These are phyloP conservation scores for Spongilla lacustris DNA, from an alignment of 37 sponge, comb jelly and placozoan species.

Conservation along the genomic window DNA sequence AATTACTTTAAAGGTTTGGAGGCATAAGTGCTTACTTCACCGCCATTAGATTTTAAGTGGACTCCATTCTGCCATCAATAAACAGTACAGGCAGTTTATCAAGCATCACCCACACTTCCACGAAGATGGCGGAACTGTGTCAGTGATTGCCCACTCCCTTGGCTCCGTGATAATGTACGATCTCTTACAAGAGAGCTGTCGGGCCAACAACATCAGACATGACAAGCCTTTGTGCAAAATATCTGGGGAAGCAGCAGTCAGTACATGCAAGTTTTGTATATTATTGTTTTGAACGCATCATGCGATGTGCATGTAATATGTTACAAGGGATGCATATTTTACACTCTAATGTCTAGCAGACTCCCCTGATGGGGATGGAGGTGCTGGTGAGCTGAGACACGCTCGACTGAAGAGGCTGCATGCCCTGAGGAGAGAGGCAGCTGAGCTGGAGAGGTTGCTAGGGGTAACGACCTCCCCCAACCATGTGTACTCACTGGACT, in stretches of 20 bases:
- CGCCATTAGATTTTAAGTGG: constrained; percentile 62
- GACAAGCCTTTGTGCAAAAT: background rate
- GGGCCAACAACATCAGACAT: constrained; percentile 4
- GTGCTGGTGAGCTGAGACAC: background rate
- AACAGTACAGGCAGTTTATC: constrained; percentile 66
- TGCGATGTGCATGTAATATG: too few species aligned
- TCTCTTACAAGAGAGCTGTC: constrained; percentile 53
- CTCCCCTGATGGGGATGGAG: background rate
- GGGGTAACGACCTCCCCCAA: background rate
- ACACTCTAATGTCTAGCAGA: background rate
- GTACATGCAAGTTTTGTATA: background rate
- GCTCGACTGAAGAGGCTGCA: constrained; percentile 14
- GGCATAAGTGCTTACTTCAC: background rate
- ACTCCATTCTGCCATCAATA: constrained; percentile 53
- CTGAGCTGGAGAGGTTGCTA: constrained; percentile 64
- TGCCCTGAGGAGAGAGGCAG: constrained; percentile 39
- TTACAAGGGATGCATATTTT: background rate
- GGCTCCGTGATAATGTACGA: constrained; percentile 90
- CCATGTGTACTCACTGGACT: background rate
- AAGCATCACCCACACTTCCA: constrained; percentile 73
- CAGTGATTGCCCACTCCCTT: constrained; percentile 86
- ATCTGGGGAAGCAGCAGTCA: background rate
- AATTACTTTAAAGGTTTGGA: too few species aligned
- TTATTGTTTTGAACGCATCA: too few species aligned
- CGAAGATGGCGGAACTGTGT: constrained; percentile 66